Base-by-base conservation (phyloP, 2,888 invertebrate genomes). In the Drosophila rellima region DNA sequence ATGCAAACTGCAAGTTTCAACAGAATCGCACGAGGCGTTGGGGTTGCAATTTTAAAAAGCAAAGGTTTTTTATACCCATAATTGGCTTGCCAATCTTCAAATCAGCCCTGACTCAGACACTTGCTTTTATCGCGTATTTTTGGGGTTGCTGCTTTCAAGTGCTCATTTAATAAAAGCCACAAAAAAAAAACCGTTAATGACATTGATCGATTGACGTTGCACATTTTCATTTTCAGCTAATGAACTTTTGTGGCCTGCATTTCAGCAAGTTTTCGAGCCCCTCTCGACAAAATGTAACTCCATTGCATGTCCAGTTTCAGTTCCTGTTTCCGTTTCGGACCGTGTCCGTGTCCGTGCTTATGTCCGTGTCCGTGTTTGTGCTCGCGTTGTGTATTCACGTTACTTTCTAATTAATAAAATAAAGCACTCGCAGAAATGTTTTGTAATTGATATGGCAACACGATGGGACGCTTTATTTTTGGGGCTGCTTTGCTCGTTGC, bases 361-460 rank as follows among this genome's bases (percentile, higher is more conserved):
- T 20, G 31, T 51, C 54, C 37, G 11, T 44, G 40, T 40, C 37
- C 35, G 23, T 23, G 52, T 23, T 61, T 39, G 70, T 35, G 39
- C 8, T 68, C 45, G 45, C 67, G 60, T 70, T 66, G 64, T 62
- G 73, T 48, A 59, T 52, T 65, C 64, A 54, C 74, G 52, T 55
- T 62, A 57, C 55, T 76, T 71, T 83, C 79, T 77, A 80, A 82
- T 80, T 80, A 80, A 80, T 79, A 86, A 81, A 80, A 80, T 80
- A 69, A 76, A 70, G 66, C 72, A 68, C 55, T 74, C 42, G 56
- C 65, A 63, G 39, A 76, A 73, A 67, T 61, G 31, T 68, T 47
- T 35, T 33, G 84, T 71, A 75, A 83, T 78, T 83, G 83, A 86
- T 82, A 54, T 63, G 66, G 33, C 48, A 48, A 40, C 50, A 29